Percentiles rank a stretch among this genome's conserved stretches.
phyloP scores from a whole-genome alignment of 2,797 vertebrate genomes.

The Hypotaenidia philippensis region DNA sequence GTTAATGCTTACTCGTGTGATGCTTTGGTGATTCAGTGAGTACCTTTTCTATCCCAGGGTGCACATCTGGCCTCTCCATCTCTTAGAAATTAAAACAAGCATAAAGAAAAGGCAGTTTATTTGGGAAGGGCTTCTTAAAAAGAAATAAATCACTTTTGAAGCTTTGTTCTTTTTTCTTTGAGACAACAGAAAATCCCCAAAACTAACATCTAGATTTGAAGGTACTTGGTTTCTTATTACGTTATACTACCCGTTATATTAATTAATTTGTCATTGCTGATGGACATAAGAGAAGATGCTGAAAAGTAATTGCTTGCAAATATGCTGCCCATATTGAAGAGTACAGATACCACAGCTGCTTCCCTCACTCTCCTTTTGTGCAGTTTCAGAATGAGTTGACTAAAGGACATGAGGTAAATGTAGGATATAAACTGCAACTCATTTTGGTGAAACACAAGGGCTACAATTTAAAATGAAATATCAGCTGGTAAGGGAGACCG shows the following conservation, averaged over 20 bases:
- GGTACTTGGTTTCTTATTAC: neutral
- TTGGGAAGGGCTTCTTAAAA: neutral
- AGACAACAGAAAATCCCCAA: neutral
- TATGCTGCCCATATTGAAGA: slow-evolving; percentile 56
- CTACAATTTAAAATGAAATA: slow-evolving; percentile 66
- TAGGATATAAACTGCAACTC: slow-evolving; percentile 29
- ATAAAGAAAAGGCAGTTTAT: neutral
- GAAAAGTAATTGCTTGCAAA: slow-evolving; percentile 71
- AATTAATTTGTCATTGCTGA: slow-evolving; percentile 60
- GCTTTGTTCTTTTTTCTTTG: neutral
- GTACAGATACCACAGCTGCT: slow-evolving; percentile 76
- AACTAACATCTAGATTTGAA: neutral
- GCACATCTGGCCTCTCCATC: neutral
- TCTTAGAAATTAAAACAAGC: neutral
- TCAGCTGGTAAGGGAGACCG: slow-evolving; percentile 59
- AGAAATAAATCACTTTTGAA: slow-evolving; percentile 7
- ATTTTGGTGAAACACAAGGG: slow-evolving; percentile 56
- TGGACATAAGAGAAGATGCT: slow-evolving; percentile 31
- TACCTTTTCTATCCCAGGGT: neutral
- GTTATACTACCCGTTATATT: slow-evolving; percentile 15
- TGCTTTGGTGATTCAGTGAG: neutral
- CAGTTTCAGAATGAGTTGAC: slow-evolving; percentile 58
- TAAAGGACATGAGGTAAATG: slow-evolving; percentile 71
- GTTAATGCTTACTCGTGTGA: neutral
- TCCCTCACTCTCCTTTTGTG: slow-evolving; percentile 68